Evolutionary conservation across 2,888 invertebrate genomes (phyloP), one percentile per base, ranked within the genome.

Genomic region (Oscheius myriophilus): DNA sequence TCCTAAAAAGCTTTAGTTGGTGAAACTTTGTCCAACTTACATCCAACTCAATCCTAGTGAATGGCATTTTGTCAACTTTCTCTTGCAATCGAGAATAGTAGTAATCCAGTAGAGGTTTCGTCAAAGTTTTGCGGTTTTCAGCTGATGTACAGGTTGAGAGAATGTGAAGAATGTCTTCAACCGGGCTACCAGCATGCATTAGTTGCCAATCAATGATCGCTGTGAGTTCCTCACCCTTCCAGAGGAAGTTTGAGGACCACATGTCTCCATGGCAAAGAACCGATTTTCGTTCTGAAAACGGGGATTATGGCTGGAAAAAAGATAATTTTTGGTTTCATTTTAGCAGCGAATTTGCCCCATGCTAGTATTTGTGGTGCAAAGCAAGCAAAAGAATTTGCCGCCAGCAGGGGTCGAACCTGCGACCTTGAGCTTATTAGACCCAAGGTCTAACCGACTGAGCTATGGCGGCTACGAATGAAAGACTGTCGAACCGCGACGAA

Each of bases 391-490:
- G 33, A 33, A 9, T 33, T 33, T 33, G 33, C 33, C 33, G 33
- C 33, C 33, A 33, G 33, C 33, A 33, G 33, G 33, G n/a, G n/a
- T n/a, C n/a, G n/a, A n/a, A n/a, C 33, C 33, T 33, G 33, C 33
- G 33, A 33, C 33, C 33, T 33, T 33, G 33, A 9, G 33, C 83
- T 83, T 83, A 82, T 83, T 83, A 83, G 83, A 83, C 83, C 83
- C 81, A 83, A 82, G 83, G 83, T 83, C 83, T 83, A 83, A 83
- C 83, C 83, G 80, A 83, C 83, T 83, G 83, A 83, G 82, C 83
- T 83, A 83, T 80, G 76, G 78, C 80, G 79, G 82, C 79, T 43
- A n/a, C n/a, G n/a, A n/a, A n/a, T n/a, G n/a, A n/a, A n/a, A n/a
- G n/a, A n/a, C n/a, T n/a, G n/a, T n/a, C n/a, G n/a, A n/a, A n/a